These are phyloP conservation scores for Embiotoca jacksoni DNA, from an alignment of 2,113 vertebrate genomes.

Conservation along the genomic window DNA sequence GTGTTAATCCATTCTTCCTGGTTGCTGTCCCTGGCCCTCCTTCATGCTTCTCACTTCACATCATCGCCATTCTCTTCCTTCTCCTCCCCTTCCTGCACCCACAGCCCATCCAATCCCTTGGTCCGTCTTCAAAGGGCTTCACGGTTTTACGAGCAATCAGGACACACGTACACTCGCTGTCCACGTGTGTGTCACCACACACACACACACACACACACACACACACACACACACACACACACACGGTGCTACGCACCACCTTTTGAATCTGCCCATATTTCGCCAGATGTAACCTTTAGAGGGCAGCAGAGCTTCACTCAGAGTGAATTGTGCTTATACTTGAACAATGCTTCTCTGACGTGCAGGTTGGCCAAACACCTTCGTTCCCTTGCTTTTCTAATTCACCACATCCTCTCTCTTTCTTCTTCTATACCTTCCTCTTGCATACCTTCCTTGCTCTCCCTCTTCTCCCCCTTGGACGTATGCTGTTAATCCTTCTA, in stretches of 20 bases:
- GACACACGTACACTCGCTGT: neutral
- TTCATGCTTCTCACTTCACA: constrained; percentile 70
- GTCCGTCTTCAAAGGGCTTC: constrained; percentile 68
- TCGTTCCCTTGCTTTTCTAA: constrained; percentile 16
- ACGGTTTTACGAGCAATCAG: constrained; percentile 60
- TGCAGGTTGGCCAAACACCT: neutral
- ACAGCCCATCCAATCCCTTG: constrained; percentile 48
- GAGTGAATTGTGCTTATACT: neutral
- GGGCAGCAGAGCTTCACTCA: constrained; percentile 76
- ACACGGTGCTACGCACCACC: neutral
- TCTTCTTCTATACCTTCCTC: neutral
- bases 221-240: constrained; percentile 13
- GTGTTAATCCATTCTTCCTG: constrained; percentile 71
- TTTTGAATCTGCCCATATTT: neutral
- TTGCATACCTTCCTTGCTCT: neutral
- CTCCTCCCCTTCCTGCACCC: constrained; percentile 50
- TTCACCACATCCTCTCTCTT: constrained; percentile 16
- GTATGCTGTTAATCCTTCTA: constrained; percentile 1
- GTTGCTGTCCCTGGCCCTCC: constrained; percentile 52
- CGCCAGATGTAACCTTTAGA: constrained; percentile 59
- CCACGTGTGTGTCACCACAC: neutral
- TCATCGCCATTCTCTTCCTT: constrained; percentile 56
- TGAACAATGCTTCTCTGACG: constrained; percentile 8
- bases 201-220: constrained; percentile 13
- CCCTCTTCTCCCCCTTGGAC: neutral